phyloP scores from a whole-genome alignment of 2,888 invertebrate species.

The Mesorhabditis belari region DNA sequence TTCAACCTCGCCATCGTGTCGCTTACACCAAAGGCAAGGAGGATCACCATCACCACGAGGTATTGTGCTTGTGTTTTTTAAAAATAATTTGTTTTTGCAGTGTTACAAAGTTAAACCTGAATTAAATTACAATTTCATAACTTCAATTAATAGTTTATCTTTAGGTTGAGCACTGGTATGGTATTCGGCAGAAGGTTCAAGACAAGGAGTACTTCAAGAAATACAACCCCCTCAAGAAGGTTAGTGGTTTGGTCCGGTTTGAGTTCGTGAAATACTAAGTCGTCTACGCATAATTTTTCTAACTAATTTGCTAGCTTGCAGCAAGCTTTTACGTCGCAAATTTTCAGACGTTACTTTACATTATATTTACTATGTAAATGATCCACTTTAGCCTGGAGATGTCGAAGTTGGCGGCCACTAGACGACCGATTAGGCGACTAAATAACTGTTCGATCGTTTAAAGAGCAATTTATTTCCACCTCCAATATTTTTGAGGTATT shows the following conservation, averaged over 20 bases:
- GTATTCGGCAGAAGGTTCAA: constrained; percentile 43
- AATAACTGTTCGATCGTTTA: too few relatives aligned
- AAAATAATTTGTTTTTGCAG: too few relatives aligned
- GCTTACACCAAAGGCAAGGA: constrained; percentile 46
- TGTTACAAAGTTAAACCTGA: too few relatives aligned
- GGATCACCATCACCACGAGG: constrained; percentile 47
- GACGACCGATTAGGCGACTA: too few relatives aligned
- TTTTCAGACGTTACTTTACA: neutral
- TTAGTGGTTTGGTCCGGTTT: too few relatives aligned
- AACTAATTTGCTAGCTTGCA: too few relatives aligned
- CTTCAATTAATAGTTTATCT: constrained; percentile 1
- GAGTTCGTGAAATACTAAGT: too few relatives aligned
- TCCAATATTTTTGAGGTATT: too few relatives aligned
- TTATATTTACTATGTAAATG: too few relatives aligned
- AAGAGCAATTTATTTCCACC: too few relatives aligned
- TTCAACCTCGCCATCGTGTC: constrained; percentile 46
- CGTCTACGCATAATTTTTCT: too few relatives aligned
- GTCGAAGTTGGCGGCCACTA: constrained; percentile 43
- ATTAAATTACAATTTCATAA: neutral
- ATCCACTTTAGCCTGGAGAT: constrained; percentile 26
- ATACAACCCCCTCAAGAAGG: constrained; percentile 45
- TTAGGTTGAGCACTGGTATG: constrained; percentile 48
- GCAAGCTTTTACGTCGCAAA: too few relatives aligned
- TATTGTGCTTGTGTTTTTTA: constrained; percentile 4
- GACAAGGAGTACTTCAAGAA: constrained; percentile 48